A percentile compares a stretch with the other conserved stretches of the same genome.
These are phyloP conservation scores for Proales similis DNA, from an alignment of 1,140 invertebrate genomes.

Conservation along the genomic window DNA sequence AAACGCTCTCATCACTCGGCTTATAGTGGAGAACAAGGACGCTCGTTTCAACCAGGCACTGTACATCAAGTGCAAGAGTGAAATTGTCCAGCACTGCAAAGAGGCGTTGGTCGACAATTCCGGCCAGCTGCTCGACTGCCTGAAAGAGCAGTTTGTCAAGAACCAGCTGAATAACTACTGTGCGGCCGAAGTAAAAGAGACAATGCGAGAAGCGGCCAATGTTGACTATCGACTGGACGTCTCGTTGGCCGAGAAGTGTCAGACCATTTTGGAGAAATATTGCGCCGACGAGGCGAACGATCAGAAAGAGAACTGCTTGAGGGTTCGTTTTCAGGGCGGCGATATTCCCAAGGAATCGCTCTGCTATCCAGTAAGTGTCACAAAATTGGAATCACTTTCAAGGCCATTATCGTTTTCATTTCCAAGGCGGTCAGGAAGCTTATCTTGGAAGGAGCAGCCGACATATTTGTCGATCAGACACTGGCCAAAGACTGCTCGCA, in stretches of 20 bases:
- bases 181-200: slow-evolving; percentile 13
- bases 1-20: slow-evolving; percentile 72
- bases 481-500: slow-evolving; percentile 55
- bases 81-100: slow-evolving; percentile 66
- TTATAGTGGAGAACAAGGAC: slow-evolving; percentile 82
- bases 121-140: slow-evolving; percentile 50
- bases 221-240: slow-evolving; percentile 32
- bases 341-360: neutral
- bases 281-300: slow-evolving; percentile 13
- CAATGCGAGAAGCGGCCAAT: slow-evolving; percentile 33
- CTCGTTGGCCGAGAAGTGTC: slow-evolving; percentile 12
- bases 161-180: neutral
- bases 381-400: too few relatives aligned
- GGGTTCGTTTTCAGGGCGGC: slow-evolving; percentile 11
- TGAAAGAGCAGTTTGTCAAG: slow-evolving; percentile 48
- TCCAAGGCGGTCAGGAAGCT: slow-evolving; percentile 59
- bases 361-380: too few relatives aligned
- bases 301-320: slow-evolving; percentile 31
- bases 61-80: slow-evolving; percentile 66
- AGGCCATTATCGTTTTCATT: too few relatives aligned
- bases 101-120: slow-evolving; percentile 48
- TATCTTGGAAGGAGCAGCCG: slow-evolving; percentile 56
- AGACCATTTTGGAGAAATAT: slow-evolving; percentile 9
- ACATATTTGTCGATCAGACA: slow-evolving; percentile 59
- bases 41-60: slow-evolving; percentile 81